Evolutionary conservation across 2,113 vertebrate genomes (phyloP).

Genomic region (Planiliza haematocheilus): DNA sequence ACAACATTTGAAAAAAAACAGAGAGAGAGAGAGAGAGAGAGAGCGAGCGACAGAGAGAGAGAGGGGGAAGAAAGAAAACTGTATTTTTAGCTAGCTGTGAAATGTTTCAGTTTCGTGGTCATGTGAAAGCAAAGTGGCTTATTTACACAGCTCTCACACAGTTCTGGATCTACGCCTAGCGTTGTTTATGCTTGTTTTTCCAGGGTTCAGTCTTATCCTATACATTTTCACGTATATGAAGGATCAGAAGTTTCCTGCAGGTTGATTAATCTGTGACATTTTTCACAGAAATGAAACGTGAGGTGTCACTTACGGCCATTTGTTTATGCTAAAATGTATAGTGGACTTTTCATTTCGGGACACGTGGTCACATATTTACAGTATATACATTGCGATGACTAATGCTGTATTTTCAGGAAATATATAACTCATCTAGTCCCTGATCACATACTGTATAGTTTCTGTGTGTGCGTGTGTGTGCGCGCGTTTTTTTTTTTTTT

Average conservation of each 20-base stretch:
- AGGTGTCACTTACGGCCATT: slow-evolving; percentile 4
- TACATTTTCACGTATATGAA: neutral
- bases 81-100: slow-evolving; percentile 71
- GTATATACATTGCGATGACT: slow-evolving; percentile 54
- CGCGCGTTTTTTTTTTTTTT: neutral
- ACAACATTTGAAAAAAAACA: neutral
- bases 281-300: slow-evolving; percentile 22
- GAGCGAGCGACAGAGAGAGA: neutral
- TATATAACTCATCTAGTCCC: slow-evolving; percentile 22
- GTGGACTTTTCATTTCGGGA: slow-evolving; percentile 17
- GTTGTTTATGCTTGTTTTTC: slow-evolving; percentile 19
- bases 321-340: slow-evolving; percentile 1
- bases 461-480: neutral
- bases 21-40: slow-evolving; percentile 6
- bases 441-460: slow-evolving; percentile 15
- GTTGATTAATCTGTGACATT: slow-evolving; percentile 24
- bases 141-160: slow-evolving; percentile 43
- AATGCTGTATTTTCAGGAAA: slow-evolving; percentile 62
- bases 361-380: slow-evolving; percentile 19
- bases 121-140: slow-evolving; percentile 52
- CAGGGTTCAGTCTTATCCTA: neutral
- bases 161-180: slow-evolving; percentile 2
- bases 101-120: slow-evolving; percentile 66
- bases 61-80: slow-evolving; percentile 35
- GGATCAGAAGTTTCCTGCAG: neutral